Evolutionary conservation across 1,140 invertebrate genomes (phyloP).

Genomic region (Oryctes rhinoceros): DNA sequence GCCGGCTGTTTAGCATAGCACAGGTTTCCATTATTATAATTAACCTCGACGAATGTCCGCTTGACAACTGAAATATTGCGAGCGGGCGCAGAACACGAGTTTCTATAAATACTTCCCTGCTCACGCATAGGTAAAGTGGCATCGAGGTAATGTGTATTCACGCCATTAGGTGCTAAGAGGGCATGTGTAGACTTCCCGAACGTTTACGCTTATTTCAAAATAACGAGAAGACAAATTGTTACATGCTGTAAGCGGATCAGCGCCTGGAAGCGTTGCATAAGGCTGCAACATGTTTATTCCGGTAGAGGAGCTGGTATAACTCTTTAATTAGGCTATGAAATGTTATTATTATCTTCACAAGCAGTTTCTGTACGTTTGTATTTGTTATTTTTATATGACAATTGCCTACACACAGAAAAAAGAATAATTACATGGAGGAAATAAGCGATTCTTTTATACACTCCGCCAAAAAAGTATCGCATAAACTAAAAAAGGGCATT

Average conservation of each 20-base stretch:
- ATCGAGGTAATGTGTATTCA: neutral
- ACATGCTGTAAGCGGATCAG: neutral
- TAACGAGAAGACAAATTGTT: constrained; percentile 1
- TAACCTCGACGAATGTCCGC: neutral
- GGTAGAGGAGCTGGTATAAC: neutral
- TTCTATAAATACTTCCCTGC: neutral
- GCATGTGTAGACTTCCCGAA: neutral
- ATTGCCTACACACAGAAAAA: too few species aligned
- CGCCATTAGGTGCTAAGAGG: neutral
- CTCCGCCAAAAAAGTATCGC: too few species aligned
- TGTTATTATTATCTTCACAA: too few species aligned
- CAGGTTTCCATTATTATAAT: neutral
- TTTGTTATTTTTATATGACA: too few species aligned
- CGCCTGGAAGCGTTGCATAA: neutral
- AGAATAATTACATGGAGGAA: too few species aligned
- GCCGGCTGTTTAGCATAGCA: neutral
- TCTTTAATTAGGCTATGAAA: neutral
- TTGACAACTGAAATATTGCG: constrained; percentile 14
- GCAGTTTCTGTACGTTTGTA: too few species aligned
- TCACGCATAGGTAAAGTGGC: neutral
- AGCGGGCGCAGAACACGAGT: neutral
- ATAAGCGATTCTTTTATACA: too few species aligned
- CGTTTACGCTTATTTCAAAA: neutral
- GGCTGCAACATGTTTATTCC: neutral
- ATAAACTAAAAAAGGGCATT: too few species aligned